Base-by-base conservation (phyloP, 2,888 invertebrate genomes). In the Spicauda simplicius region DNA sequence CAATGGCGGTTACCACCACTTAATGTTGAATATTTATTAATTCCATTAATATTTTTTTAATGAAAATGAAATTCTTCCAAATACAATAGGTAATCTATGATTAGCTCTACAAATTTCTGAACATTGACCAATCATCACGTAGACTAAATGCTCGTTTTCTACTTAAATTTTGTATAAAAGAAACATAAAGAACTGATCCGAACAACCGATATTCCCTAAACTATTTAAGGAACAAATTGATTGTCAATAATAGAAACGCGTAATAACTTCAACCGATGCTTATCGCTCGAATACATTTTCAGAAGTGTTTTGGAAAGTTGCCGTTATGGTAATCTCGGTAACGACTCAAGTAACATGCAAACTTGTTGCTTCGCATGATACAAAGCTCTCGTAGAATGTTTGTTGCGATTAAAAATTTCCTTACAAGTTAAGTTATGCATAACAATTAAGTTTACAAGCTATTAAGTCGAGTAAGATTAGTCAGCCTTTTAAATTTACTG, bases 331-430 rank as follows among this genome's bases (percentile, higher is more conserved):
- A 87, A 89, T 88, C 82, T 82, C 74, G 69, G 73, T 73, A 76
- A 72, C 74, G 67, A 74, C 73, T 76, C 71, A 64, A 68, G 64
- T 70, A 64, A 69, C 92, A 92, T 90, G 92, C 91, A 58, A 92
- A 92, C 92, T 86, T 92, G 92, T 92, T 92, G 92, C 86, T 82
- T 64, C 71, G 72, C 73, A 64, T 75, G 72, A 74, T 77, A 75
- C 75, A 73, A 72, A 70, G 65, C 71, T 76, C 69, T 54, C 59
- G 5, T 14, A 58, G 50, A 11, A 65, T 19, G 25, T 19, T 30
- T 19, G 18, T 55, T 45, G 10, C 25, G 50, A 60, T 53, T 53
- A 52, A 41, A 20, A 64, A 8, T 41, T 48, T 59, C n/a, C 30
- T 20, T 18, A 11, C 20, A 20, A 41, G 10, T 45, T 55, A 11